Evolutionary conservation across 1,140 invertebrate genomes (phyloP).

Genomic region (Plectus sambesii): DNA sequence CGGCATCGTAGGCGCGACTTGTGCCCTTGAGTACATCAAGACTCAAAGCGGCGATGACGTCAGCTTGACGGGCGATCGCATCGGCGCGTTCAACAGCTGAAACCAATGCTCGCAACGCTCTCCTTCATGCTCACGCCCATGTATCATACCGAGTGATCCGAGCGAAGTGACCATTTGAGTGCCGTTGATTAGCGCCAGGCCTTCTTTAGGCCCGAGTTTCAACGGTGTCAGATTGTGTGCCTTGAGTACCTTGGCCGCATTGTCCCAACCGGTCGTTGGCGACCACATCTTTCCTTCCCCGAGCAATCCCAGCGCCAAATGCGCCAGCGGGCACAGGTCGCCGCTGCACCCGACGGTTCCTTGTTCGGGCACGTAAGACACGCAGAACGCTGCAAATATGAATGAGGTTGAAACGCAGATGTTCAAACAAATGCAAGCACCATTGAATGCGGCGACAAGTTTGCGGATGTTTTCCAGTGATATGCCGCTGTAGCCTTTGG

Average conservation of each 20-base stretch:
- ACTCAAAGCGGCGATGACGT: constrained; percentile 61
- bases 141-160: constrained; percentile 54
- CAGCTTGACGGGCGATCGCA: constrained; percentile 57
- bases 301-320: constrained; percentile 57
- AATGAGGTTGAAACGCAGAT: constrained; percentile 13
- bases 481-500: constrained; percentile 63
- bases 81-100: constrained; percentile 56
- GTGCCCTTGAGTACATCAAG: constrained; percentile 64
- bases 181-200: constrained; percentile 62
- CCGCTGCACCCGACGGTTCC: constrained; percentile 64
- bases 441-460: constrained; percentile 61
- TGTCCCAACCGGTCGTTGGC: constrained; percentile 59
- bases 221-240: constrained; percentile 55
- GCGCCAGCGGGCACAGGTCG: constrained; percentile 60
- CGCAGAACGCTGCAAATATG: constrained; percentile 53
- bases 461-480: constrained; percentile 55
- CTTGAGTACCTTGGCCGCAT: constrained; percentile 55
- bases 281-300: constrained; percentile 71
- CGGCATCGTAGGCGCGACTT: constrained; percentile 59
- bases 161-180: constrained; percentile 63
- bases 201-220: constrained; percentile 59
- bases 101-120: constrained; percentile 17
- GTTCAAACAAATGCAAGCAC: constrained; percentile 43
- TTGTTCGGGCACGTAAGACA: constrained; percentile 64
- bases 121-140: constrained; percentile 1